Evolutionary conservation across 2,888 invertebrate genomes (phyloP), one percentile per base, ranked within the genome.

Genomic region (Cheilosia impressa): DNA sequence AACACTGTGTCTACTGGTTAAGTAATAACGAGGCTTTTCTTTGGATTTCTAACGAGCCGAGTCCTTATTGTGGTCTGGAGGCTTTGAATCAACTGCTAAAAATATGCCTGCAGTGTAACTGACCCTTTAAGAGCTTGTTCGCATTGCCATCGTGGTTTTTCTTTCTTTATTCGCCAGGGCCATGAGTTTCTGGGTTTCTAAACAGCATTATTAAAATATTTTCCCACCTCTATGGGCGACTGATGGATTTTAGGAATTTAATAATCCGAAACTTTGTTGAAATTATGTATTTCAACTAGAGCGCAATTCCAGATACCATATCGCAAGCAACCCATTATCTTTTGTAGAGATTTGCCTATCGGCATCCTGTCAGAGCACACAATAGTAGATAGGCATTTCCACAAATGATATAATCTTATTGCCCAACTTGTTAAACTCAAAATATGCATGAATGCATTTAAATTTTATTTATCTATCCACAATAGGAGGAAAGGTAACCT

Each of bases 41-140:
- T 50, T 62, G 27, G 15, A 47, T 63, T 63, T 24, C 24, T 43
- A 19, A 22, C 27, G 52, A 41, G 45, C 24, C 22, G 31, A 58
- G 38, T 58, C 57, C 38, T 58, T 58, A 41, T 58, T 52, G 65
- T n/a, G 38, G 52, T 15, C 41, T 17, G 27, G 47, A 13, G 10
- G 10, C 47, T 63, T 31, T 63, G 63, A 63, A 63, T 47, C 13
- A 34, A 24, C 31, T 65, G 22, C 9, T 24, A 19, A 15, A 53
- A 57, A 69, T 31, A 31, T 69, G 45, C 57, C 68, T 69, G 68
- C 68, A 69, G n/a, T 69, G 68, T 57, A 45, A 43, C 31, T 69
- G 57, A 69, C 55, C 55, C 57, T 47, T 66, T 22, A 22, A 34
- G 6, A 34, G 63, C 7, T 22, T 19, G 47, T 63, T 50, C 50